Base-by-base conservation (phyloP, 2,888 invertebrate species). In the Petrophora chlorosata region DNA sequence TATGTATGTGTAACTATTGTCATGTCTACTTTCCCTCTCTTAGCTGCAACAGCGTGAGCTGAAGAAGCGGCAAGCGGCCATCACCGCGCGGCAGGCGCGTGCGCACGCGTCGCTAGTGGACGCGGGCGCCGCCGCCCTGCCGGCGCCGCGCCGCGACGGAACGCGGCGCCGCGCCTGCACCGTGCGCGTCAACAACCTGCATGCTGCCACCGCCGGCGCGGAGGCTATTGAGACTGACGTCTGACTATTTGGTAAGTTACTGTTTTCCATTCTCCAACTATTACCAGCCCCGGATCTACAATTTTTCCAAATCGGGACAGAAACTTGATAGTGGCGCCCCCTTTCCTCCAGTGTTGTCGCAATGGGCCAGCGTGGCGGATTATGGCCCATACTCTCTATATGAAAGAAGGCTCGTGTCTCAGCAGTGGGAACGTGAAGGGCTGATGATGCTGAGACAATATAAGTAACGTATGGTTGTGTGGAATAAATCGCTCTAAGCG, bases 171-270 rank as follows among this genome's bases (percentile, higher is more conserved):
- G 81, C 41, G 66, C 77, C 10, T 89, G 87, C 80, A 89, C 83
- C 59, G 88, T 89, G 63, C 87, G 88, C 55, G 85, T 88, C 62
- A 88, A 87, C 76, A 82, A 82, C 61, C 63, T 87, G 56, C 85
- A 85, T 59, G 93, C 95, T 83, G 94, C 95, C 85, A 94, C 83
- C 57, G 93, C 83, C 58, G 93, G 95, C 82, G 94, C 95, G 83
- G 94, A 95, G 80, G 95, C 96, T 91, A 95, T 96, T 90, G 97
- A 97, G 92, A 97, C 97, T 92, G 97, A 97, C 92, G 97, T 97
- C 94, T 97, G 97, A 97, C 96, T 95, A 95, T 93, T 93, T 93
- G 95, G 96, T 96, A 85, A 91, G 92, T 58, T 45, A 7, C n/a
- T n/a, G n/a, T n/a, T n/a, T n/a, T n/a, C n/a, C n/a, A n/a, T n/a